Conservation (phyloP, 2,888 invertebrate genomes). For the Seira sanloemensis region DNA sequence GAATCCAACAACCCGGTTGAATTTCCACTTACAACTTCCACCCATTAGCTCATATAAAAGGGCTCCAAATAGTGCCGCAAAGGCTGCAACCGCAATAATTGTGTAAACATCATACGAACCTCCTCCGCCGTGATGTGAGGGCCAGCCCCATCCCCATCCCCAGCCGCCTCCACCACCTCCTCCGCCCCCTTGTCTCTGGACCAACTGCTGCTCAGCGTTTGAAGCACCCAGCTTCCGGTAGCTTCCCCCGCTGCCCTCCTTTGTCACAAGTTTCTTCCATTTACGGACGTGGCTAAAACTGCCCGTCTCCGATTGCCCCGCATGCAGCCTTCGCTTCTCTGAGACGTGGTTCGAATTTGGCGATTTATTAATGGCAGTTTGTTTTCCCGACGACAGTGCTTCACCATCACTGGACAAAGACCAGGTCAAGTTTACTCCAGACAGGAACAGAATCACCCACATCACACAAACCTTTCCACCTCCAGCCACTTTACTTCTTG, state of each 20-base stretch:
- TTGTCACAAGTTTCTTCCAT: neutral
- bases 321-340: neutral
- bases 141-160: slow-evolving; percentile 44
- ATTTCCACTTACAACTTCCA: slow-evolving; percentile 61
- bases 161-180: slow-evolving; percentile 7
- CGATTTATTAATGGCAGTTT: slow-evolving; percentile 10
- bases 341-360: slow-evolving; percentile 14
- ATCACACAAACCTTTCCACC: neutral
- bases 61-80: slow-evolving; percentile 71
- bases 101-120: slow-evolving; percentile 70
- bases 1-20: slow-evolving; percentile 7
- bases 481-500: neutral
- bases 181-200: neutral
- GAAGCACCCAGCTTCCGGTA: neutral
- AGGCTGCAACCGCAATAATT: slow-evolving; percentile 68
- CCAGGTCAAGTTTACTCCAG: too few species aligned
- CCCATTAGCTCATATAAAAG: slow-evolving; percentile 68
- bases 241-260: neutral
- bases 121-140: slow-evolving; percentile 34
- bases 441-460: too few species aligned
- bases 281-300: neutral
- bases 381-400: slow-evolving; percentile 9
- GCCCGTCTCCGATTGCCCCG: neutral
- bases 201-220: neutral
- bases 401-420: neutral